A percentile compares a stretch with the other conserved stretches of the same genome.
These are phyloP conservation scores for Drosophila sechellia DNA, from an alignment of 1,140 invertebrate species.

Conservation along the genomic window DNA sequence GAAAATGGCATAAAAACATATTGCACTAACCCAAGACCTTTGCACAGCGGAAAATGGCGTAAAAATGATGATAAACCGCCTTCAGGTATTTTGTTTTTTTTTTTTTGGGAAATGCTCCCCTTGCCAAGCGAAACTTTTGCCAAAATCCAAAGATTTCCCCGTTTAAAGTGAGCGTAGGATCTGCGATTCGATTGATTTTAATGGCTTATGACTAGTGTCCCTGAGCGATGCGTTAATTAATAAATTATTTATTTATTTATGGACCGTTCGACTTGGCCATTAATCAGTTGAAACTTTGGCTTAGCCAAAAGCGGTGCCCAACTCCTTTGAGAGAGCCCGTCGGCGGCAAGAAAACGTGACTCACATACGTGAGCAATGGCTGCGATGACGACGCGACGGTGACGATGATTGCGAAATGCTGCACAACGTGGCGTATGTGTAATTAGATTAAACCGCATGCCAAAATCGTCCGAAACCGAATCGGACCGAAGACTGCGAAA, in stretches of 20 bases:
- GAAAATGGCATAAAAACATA: conserved; percentile 46
- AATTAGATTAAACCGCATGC: conserved; percentile 82
- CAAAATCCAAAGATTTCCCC: conserved; percentile 8
- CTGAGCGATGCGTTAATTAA: conserved; percentile 73
- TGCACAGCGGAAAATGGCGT: conserved; percentile 50
- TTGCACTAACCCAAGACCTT: conserved; percentile 41
- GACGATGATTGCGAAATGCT: conserved; percentile 59
- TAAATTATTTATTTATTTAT: conserved; percentile 80
- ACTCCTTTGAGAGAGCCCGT: conserved; percentile 74
- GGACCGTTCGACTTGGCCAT: conserved; percentile 70
- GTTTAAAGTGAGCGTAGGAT: conserved; percentile 25
- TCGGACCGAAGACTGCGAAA: conserved; percentile 63
- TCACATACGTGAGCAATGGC: conserved; percentile 56
- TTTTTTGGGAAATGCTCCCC: background rate
- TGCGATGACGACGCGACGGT: conserved; percentile 20
- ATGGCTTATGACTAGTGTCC: conserved; percentile 48
- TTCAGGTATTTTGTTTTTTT: conserved; percentile 1
- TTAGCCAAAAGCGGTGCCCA: conserved; percentile 59
- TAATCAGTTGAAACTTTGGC: conserved; percentile 67
- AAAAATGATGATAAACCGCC: conserved; percentile 74
- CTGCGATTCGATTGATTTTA: conserved; percentile 42
- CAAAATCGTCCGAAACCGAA: conserved; percentile 67
- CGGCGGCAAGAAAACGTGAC: conserved; percentile 79
- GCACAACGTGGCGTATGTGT: conserved; percentile 82
- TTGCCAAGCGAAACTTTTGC: conserved; percentile 18